phyloP scores from a whole-genome alignment of 2,888 invertebrate species.

The Tinea pellionella region DNA sequence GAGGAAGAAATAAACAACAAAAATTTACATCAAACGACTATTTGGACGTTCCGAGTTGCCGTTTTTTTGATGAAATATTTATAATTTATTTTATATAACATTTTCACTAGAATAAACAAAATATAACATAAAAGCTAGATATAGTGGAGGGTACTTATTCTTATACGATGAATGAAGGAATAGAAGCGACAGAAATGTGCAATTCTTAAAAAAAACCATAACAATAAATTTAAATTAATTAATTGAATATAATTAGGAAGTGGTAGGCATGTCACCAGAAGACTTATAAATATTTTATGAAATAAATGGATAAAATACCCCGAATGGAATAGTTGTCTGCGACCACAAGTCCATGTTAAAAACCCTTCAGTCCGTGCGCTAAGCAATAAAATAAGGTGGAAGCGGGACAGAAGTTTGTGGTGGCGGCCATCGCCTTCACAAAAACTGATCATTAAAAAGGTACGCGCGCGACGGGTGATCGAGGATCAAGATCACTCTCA shows the following conservation, averaged over 20 bases:
- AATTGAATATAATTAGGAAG: no score
- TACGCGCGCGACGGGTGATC: conserved; percentile 16
- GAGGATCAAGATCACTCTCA: conserved; percentile 23
- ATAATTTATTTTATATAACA: neutral
- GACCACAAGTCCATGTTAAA: conserved; percentile 55
- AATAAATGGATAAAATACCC: neutral
- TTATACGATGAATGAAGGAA: no score
- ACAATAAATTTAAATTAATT: no score
- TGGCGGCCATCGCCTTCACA: conserved; percentile 9
- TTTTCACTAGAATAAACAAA: no score
- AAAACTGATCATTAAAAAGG: conserved; percentile 11
- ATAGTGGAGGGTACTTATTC: no score
- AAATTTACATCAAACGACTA: neutral
- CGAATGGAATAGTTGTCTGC: conserved; percentile 20
- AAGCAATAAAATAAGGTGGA: conserved; percentile 48
- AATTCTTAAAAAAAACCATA: no score
- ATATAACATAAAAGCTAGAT: no score
- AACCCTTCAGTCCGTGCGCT: conserved; percentile 40
- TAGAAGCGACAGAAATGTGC: no score
- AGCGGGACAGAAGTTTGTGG: conserved; percentile 25
- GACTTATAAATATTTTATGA: conserved; percentile 1
- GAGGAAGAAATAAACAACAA: neutral
- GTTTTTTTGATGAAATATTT: neutral
- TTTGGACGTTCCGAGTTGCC: neutral
- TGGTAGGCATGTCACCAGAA: neutral